Base-by-base conservation (phyloP, 2,888 invertebrate genomes). In the Mongoloraphidia duomilia region DNA sequence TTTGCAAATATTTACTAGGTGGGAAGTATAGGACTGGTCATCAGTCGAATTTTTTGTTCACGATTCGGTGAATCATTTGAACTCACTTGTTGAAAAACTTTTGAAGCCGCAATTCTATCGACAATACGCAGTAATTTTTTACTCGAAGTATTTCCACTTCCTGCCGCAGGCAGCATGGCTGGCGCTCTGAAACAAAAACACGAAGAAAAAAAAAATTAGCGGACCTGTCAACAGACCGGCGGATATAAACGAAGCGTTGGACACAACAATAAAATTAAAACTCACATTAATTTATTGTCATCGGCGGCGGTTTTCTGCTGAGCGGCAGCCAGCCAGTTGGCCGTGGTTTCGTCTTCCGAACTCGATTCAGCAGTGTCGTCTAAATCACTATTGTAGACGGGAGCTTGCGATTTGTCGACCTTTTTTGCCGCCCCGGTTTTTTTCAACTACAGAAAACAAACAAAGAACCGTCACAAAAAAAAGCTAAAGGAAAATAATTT, bases 351-450 rank as follows among this genome's bases (percentile, higher is more conserved):
- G 52, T 84, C 84, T 59, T 84, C 84, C 36, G 81, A 80, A 38
- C 84, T 84, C 9, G 85, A 85, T 65, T 87, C 86, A 0, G 85
- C 84, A 2, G 82, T 82, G 61, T 87, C 87, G 57, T 87, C 86
- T 8, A 82, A 73, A 39, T 85, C 85, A 9, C 83, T 83, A 62
- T 85, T 79, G 65, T 48, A 48, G 14, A 48, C 48, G 9, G 48
- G 48, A 26, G n/a, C 42, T 33, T 11, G 42, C 26, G 26, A 50
- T 3, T 52, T 53, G 39, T 54, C 52, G 8, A 49, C 39, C n/a
- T 42, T 44, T 44, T 48, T 51, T 42, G 46, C 50, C 9, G 50
- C 48, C 41, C 47, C 44, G 4, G 39, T 12, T 9, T 40, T 13
- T 34, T 44, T 50, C 13, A 26, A 26, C 26, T 26, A 6, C 26